Evolutionary conservation across 2,797 vertebrate genomes (phyloP).

Genomic region (Sebastiscus albofasciatus): DNA sequence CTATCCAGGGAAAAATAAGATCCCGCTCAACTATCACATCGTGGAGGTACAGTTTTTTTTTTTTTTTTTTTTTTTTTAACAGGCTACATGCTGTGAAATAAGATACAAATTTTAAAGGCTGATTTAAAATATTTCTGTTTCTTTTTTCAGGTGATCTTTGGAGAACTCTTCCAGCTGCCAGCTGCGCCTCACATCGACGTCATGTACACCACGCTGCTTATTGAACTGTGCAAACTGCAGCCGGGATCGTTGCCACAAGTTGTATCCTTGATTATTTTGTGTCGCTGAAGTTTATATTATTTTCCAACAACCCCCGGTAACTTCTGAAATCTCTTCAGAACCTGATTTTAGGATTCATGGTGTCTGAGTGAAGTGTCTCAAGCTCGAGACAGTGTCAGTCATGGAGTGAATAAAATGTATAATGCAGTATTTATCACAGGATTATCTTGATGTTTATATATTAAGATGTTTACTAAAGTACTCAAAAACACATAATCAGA

Average conservation of each 20-base stretch:
- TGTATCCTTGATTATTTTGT: constrained; percentile 87
- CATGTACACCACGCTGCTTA: constrained; percentile 96
- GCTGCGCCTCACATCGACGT: constrained; percentile 93
- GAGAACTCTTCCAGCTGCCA: constrained; percentile 94
- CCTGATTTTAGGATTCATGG: not conserved
- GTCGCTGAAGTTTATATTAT: not conserved
- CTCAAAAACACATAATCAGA: not conserved
- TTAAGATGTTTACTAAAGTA: not conserved
- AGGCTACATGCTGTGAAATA: not conserved
- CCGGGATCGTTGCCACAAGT: constrained; percentile 98
- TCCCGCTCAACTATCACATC: constrained; percentile 98
- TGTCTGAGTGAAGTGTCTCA: not conserved
- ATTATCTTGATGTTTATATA: not conserved
- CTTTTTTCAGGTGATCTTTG: constrained; percentile 91
- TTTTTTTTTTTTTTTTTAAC: not conserved
- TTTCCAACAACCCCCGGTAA: no score
- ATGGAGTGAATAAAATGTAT: no score
- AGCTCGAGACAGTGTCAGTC: not conserved
- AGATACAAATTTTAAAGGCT: not conserved
- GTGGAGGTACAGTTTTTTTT: constrained; percentile 88
- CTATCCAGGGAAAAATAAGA: constrained; percentile 98
- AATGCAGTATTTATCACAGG: not conserved
- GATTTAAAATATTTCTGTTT: fast-evolving
- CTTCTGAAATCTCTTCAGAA: not conserved
- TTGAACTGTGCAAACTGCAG: constrained; percentile 98